Percentiles rank a stretch among this genome's conserved stretches.
Evolutionary conservation across 2,888 invertebrate genomes (phyloP).

Genomic region (Coleophora flavipennella): DNA sequence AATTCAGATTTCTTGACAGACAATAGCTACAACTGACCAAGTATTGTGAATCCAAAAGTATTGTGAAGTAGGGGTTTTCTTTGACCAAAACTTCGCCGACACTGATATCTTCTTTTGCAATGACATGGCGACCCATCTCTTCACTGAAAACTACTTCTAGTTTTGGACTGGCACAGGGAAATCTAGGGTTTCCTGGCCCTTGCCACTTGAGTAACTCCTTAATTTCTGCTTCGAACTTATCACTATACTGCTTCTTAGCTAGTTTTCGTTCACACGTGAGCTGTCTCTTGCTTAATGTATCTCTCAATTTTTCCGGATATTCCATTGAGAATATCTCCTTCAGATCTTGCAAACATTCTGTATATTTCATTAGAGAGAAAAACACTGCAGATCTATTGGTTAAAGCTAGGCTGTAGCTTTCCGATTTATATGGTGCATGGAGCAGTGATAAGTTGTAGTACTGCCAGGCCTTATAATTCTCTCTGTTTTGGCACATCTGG

Average conservation of each 20-base stretch:
- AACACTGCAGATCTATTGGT: slow-evolving; percentile 86
- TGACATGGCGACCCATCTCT: slow-evolving; percentile 79
- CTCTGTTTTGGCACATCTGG: slow-evolving; percentile 58
- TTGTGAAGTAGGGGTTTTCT: slow-evolving; percentile 79
- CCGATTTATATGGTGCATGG: slow-evolving; percentile 71
- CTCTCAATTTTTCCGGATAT: slow-evolving; percentile 74
- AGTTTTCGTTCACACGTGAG: slow-evolving; percentile 52
- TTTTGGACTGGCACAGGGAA: slow-evolving; percentile 76
- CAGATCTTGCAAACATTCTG: slow-evolving; percentile 79
- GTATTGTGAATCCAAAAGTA: slow-evolving; percentile 64
- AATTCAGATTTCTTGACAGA: slow-evolving; percentile 68
- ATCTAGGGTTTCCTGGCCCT: slow-evolving; percentile 41
- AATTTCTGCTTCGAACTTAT: slow-evolving; percentile 11
- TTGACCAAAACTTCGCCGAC: slow-evolving; percentile 84
- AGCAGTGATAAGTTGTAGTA: slow-evolving; percentile 78
- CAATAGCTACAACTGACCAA: slow-evolving; percentile 80
- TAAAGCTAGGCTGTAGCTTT: slow-evolving; percentile 76
- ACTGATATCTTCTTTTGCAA: slow-evolving; percentile 76
- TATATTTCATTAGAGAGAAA: slow-evolving; percentile 74
- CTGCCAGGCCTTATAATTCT: slow-evolving; percentile 66
- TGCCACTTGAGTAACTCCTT: slow-evolving; percentile 25
- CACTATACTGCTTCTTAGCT: slow-evolving; percentile 5
- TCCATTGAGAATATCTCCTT: slow-evolving; percentile 71
- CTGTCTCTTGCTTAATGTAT: slow-evolving; percentile 75
- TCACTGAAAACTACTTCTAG: slow-evolving; percentile 71